Base-by-base conservation (phyloP, 2,113 vertebrate species). In the Lichenostomus cassidix region DNA sequence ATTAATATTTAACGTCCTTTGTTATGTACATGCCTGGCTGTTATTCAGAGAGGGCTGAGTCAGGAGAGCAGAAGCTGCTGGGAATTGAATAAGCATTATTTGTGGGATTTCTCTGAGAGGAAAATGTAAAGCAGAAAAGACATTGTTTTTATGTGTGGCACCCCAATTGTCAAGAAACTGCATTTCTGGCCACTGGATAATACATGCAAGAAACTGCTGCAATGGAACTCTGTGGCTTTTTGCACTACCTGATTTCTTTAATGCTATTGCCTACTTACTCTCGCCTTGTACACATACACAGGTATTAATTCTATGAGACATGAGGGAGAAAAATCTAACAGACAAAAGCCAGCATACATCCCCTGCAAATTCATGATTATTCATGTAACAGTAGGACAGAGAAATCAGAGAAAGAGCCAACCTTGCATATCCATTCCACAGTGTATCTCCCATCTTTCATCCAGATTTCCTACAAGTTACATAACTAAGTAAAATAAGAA, bases 1-100 rank as follows among this genome's bases (percentile, higher is more conserved):
- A 92, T 97, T 94, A 97, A 97, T 97, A 96, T 96, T 98, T 95
- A 83, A 96, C 18, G 1, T 29, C 42, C 94, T 97, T 94, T 94
- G 92, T 97, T 96, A 92, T 86, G 69, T 80, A 79, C 84, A 27
- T 63, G 75, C 75, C 78, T 96, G 80, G 73, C 78, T 86, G 78
- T 83, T 91, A 55, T 47, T 90, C 88, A 80, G 64, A 67, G 76
- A 80, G 69, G 79, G 75, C 94, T 94, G 95, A 90, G 86, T 94
- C 92, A 92, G 86, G 74, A 90, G 83, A 81, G 47, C 47, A 87
- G 91, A 84, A 90, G 39, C 83, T 95, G 86, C 55, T 90, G 85
- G 87, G 88, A 88, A 90, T 64, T 90, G 60, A 96, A 94, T 71
- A 75, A 78, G 83, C 85, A 78, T 92, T 88, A 88, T 96, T 94